Percentiles rank a stretch among this genome's conserved stretches.
phyloP scores from a whole-genome alignment of 2,797 vertebrate species.

The Takifugu ocellatus region DNA sequence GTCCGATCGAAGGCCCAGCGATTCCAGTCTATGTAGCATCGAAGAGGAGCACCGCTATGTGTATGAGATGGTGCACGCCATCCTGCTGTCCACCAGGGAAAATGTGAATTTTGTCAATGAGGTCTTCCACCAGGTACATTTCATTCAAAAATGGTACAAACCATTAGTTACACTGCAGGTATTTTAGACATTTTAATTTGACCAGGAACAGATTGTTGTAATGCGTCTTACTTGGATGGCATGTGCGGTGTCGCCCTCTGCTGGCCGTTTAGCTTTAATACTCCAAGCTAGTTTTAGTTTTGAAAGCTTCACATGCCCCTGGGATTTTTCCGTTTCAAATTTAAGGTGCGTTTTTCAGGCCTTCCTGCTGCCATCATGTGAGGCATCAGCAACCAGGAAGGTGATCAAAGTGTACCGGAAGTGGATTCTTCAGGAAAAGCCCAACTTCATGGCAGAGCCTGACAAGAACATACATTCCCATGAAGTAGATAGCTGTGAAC shows the following conservation, averaged over 20 bases:
- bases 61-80: conserved; percentile 94
- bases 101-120: conserved; percentile 98
- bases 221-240: neutral
- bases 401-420: conserved; percentile 96
- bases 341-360: conserved; percentile 71
- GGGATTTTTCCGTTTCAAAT: neutral
- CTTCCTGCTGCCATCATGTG: conserved; percentile 91
- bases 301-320: neutral
- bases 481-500: conserved; percentile 69
- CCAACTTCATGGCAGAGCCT: conserved; percentile 92
- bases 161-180: neutral
- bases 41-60: conserved; percentile 89
- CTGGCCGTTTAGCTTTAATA: conserved; percentile 33
- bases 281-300: neutral
- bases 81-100: conserved; percentile 91
- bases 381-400: conserved; percentile 88
- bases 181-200: neutral
- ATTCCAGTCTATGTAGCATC: conserved; percentile 91
- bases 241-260: conserved; percentile 58
- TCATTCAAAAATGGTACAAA: neutral
- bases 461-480: conserved; percentile 75
- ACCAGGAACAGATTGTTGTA: no score
- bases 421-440: conserved; percentile 93
- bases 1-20: conserved; percentile 87
- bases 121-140: conserved; percentile 91